A percentile compares a stretch with the other conserved stretches of the same genome.
phyloP scores from a whole-genome alignment of 1,140 invertebrate genomes.

The Drosophila chauvacae region DNA sequence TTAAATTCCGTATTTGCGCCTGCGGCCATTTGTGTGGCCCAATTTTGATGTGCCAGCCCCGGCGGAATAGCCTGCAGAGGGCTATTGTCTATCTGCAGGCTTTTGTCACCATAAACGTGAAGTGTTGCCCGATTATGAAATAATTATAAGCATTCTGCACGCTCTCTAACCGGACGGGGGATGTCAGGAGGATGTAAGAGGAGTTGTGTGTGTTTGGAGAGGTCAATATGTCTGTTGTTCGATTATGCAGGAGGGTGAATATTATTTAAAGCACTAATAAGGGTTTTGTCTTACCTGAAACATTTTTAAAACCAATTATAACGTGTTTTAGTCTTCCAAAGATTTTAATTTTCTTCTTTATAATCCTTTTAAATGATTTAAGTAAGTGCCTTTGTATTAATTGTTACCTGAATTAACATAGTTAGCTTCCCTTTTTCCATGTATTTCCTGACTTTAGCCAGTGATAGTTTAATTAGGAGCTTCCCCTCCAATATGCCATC shows the following conservation, averaged over 20 bases:
- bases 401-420: not conserved
- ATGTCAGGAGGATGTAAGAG: not conserved
- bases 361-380: not conserved
- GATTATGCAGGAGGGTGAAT: not conserved
- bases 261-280: not conserved
- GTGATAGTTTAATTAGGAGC: slow-evolving; percentile 22
- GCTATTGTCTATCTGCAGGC: slow-evolving; percentile 57
- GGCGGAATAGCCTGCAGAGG: slow-evolving; percentile 37
- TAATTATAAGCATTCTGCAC: slow-evolving; percentile 66
- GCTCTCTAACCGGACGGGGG: not conserved
- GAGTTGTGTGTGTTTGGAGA: not conserved
- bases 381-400: not conserved
- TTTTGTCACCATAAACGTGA: slow-evolving; percentile 71
- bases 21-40: slow-evolving; percentile 52
- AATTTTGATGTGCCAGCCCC: slow-evolving; percentile 40
- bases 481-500: slow-evolving; percentile 6
- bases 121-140: slow-evolving; percentile 79
- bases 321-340: not conserved
- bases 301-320: not conserved
- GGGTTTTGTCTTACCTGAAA: not conserved
- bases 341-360: not conserved
- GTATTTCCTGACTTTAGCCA: not conserved
- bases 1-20: slow-evolving; percentile 63
- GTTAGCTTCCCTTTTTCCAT: not conserved
- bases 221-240: slow-evolving; percentile 58